Evolutionary conservation across 2,888 invertebrate genomes (phyloP), one percentile per base, ranked within the genome.

Genomic region (Drosophila austrosaltans): DNA sequence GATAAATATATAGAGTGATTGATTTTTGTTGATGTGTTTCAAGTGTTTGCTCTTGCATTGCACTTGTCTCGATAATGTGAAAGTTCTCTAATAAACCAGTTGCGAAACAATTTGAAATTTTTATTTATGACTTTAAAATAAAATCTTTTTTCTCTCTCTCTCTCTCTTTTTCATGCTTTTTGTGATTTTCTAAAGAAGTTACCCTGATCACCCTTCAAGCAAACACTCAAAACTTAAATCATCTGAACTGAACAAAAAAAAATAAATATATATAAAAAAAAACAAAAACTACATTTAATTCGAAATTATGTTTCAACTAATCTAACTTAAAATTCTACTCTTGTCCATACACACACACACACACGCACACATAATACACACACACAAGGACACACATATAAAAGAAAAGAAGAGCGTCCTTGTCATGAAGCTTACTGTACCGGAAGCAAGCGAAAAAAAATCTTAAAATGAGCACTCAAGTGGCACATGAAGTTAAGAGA

Each of bases 271-370:
- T 36, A 36, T 36, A 36, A 2, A 36, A 36, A 10, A 10, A 36
- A 36, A 7, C 36, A 36, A 62, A 64, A 62, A 76, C 78, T 76
- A 78, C 71, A 83, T 76, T 86, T 83, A 88, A 88, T 86, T 85
- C 69, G 75, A 86, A 88, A 86, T 85, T 88, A 85, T 86, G 81
- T 73, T 71, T 64, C 78, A 66, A 76, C 86, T 72, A 86, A 86
- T 81, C 76, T 76, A 79, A 86, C 86, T 85, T 88, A 79, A 88
- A 88, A 85, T 85, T 85, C 85, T 75, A 78, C 59, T 72, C 75
- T 81, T 83, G 84, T 85, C 81, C 79, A 73, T 66, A 58, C 39
- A 71, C 22, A 48, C 48, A 48, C 48, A 48, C 48, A 22, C 20
- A 48, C 22, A 62, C 61, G n/a, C n/a, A n/a, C n/a, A 44, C 10